phyloP scores from a whole-genome alignment of 2,113 vertebrate genomes.

The Daboia siamensis region DNA sequence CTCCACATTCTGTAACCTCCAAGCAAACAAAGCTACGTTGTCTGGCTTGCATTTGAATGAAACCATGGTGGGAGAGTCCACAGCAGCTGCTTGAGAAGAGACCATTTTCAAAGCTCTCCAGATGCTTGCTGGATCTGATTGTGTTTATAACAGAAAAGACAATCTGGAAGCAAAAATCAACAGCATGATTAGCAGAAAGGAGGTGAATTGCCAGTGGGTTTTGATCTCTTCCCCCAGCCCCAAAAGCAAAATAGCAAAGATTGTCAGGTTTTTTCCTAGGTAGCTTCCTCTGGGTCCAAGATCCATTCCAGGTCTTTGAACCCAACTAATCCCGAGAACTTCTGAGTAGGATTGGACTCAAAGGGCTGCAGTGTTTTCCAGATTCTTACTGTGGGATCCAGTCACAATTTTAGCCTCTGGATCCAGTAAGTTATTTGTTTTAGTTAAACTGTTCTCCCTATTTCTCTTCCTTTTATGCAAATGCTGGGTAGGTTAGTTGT shows the following conservation, averaged over 20 bases:
- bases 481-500: too few species aligned
- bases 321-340: not conserved
- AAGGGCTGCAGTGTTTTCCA: not conserved
- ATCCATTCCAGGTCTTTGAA: not conserved
- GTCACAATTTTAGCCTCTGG: not conserved
- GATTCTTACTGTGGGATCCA: not conserved
- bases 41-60: not conserved
- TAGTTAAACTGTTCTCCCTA: not conserved
- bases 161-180: not conserved
- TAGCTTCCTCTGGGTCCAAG: not conserved
- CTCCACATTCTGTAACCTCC: constrained; percentile 30
- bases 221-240: not conserved
- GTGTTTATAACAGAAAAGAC: not conserved
- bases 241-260: not conserved
- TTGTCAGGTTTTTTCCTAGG: not conserved
- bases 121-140: not conserved
- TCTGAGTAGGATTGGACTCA: not conserved
- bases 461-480: not conserved
- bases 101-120: not conserved
- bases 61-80: not conserved
- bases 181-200: not conserved
- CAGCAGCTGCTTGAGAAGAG: not conserved
- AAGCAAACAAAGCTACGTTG: constrained; percentile 18
- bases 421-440: not conserved
- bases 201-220: not conserved